Base-by-base conservation (phyloP, 2,888 invertebrate genomes). In the Elysia crispata region DNA sequence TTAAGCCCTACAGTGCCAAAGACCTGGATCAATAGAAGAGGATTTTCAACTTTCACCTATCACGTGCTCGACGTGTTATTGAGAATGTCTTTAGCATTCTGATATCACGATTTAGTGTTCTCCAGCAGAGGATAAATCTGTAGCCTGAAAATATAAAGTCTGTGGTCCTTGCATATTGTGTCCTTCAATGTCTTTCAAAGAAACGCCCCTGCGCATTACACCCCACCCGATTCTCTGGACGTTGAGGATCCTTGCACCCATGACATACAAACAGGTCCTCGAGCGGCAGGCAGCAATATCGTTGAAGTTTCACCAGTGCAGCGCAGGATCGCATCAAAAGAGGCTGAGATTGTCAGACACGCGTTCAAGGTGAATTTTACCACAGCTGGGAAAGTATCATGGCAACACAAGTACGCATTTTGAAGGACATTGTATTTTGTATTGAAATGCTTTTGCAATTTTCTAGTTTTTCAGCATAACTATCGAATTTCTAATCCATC, bases 21-120 rank as follows among this genome's bases (percentile, higher is more conserved):
- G 3, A 33, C 23, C 70, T 70, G 5, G 33, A 70, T 70, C 13
- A 41, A 8, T 20, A 73, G 54, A 73, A 50, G 25, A 73, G 73
- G 20, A 30, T 73, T n/a, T 73, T 73, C 73, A 73, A 73, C 25
- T 73, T 50, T 73, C 57, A 54, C 8, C 54, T 23, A 13, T 50
- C 73, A 1, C 73, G 73, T 20, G 73, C 73, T 30, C 57, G 73
- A 50, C 73, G 25, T 25, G 54, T 73, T 3, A 54, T 73, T 23
- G 73, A 73, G 28, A 73, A 73, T 73, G 73, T 73, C 11, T 73
- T 73, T 6, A 54, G 73, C 1, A 73, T 73, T 6, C n/a, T 73
- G 50, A 54, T 73, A 1, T 49, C 73, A 15, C 57, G 73, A 1
- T 73, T 73, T 54, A n/a, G 70, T 41, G 41, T 70, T n/a, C 33